These are phyloP conservation scores for Grantiella picta DNA, from an alignment of 2,113 vertebrate species.

Conservation along the genomic window DNA sequence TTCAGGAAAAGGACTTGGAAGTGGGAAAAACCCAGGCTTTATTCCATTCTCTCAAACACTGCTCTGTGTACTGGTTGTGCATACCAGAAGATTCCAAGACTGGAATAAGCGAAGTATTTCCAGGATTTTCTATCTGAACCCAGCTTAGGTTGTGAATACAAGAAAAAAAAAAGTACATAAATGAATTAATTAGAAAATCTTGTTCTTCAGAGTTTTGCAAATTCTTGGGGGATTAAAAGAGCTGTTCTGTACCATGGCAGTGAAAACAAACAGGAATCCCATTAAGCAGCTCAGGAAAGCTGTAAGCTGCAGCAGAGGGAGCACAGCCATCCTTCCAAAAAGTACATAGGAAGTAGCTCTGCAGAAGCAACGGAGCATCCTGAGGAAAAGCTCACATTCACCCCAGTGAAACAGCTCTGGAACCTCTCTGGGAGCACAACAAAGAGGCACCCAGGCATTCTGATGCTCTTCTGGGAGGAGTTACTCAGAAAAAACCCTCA, in stretches of 20 bases:
- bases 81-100: neutral
- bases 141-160: neutral
- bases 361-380: neutral
- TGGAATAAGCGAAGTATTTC: neutral
- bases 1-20: neutral
- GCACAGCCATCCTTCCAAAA: neutral
- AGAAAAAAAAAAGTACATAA: neutral
- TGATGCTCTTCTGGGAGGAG: neutral
- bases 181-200: neutral
- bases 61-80: neutral
- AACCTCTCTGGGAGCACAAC: accelerated
- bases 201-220: neutral
- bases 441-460: neutral
- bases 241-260: neutral
- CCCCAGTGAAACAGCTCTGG: accelerated
- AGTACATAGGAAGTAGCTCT: neutral
- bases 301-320: neutral
- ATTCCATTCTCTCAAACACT: neutral
- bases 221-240: neutral
- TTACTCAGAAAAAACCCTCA: neutral
- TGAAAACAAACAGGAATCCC: neutral
- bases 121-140: neutral
- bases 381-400: neutral
- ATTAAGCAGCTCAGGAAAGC: neutral
- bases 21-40: neutral